Evolutionary conservation across 2,113 vertebrate genomes (phyloP).

Genomic region (Oreochromis niloticus): DNA sequence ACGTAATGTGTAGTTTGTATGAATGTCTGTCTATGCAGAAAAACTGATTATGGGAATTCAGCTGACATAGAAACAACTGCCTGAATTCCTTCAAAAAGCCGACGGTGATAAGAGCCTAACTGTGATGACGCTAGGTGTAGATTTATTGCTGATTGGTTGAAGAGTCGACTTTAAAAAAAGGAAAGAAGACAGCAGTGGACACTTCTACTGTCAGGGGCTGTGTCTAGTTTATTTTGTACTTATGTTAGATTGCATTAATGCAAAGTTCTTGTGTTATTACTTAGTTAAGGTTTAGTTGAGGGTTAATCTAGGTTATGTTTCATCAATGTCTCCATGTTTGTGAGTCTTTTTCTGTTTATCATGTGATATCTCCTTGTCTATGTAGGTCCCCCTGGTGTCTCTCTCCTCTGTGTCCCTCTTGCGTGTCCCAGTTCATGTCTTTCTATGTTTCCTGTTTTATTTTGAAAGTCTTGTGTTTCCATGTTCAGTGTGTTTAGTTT

Average conservation of each 20-base stretch:
- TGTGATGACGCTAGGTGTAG: not conserved
- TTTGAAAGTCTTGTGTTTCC: rapidly evolving
- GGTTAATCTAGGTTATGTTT: not conserved
- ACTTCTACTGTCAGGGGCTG: not conserved
- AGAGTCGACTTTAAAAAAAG: not conserved
- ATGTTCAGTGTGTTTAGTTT: not conserved
- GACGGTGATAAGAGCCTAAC: rapidly evolving
- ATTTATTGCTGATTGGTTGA: not conserved
- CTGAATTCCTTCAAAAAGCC: rapidly evolving
- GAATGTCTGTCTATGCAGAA: not conserved
- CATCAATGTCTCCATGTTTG: rapidly evolving
- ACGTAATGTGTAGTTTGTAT: rapidly evolving
- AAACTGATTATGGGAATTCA: not conserved
- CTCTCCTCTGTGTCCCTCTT: not conserved
- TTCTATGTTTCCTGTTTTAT: not conserved
- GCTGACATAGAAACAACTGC: not conserved
- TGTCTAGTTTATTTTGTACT: not conserved
- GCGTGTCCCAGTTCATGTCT: not conserved
- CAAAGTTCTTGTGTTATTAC: not conserved
- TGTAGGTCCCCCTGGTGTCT: not conserved
- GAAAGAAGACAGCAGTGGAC: not conserved
- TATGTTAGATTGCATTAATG: not conserved
- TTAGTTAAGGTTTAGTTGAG: not conserved
- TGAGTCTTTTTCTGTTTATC: not conserved
- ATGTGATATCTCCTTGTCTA: not conserved